These are phyloP conservation scores for Trissolcus basalis DNA, from an alignment of 1,140 invertebrate species.

Conservation along the genomic window DNA sequence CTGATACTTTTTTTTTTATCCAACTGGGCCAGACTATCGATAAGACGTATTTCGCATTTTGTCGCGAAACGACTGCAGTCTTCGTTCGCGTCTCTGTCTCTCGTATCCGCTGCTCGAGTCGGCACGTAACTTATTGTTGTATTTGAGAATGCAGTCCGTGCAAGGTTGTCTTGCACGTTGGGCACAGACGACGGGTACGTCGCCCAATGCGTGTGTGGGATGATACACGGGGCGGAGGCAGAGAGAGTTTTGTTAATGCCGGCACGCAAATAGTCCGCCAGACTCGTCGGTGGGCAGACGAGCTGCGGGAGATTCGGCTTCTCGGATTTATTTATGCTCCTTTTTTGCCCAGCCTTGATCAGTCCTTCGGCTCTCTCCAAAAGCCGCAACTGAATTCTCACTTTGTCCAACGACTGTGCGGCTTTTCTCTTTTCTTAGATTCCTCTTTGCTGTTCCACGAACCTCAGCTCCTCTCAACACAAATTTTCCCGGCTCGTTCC, in stretches of 20 bases:
- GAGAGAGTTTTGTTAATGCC: conserved; percentile 56
- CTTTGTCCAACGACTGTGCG: not conserved
- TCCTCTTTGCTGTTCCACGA: no score
- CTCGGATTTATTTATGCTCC: conserved; percentile 58
- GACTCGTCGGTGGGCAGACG: conserved; percentile 52
- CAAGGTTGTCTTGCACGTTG: conserved; percentile 45
- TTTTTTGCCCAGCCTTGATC: conserved; percentile 56
- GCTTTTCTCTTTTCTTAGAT: no score
- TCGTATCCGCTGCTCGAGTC: conserved; percentile 47
- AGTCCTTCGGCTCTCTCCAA: conserved; percentile 30
- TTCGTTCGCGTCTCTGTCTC: conserved; percentile 35
- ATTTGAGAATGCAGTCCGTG: conserved; percentile 45
- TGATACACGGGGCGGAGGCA: conserved; percentile 58
- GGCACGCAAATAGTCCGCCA: conserved; percentile 58
- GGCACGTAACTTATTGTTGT: conserved; percentile 53
- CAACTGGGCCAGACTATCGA: conserved; percentile 38
- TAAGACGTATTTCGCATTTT: conserved; percentile 53
- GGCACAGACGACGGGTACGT: conserved; percentile 41
- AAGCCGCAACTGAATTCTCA: conserved; percentile 14
- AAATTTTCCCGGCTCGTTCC: no score
- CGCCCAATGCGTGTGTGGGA: conserved; percentile 58
- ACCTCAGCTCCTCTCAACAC: no score
- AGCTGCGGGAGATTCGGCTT: conserved; percentile 53
- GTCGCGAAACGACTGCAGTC: conserved; percentile 53
- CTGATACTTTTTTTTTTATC: conserved; percentile 32